Evolutionary conservation across 2,113 vertebrate genomes (phyloP).

Genomic region (Monopterus albus): DNA sequence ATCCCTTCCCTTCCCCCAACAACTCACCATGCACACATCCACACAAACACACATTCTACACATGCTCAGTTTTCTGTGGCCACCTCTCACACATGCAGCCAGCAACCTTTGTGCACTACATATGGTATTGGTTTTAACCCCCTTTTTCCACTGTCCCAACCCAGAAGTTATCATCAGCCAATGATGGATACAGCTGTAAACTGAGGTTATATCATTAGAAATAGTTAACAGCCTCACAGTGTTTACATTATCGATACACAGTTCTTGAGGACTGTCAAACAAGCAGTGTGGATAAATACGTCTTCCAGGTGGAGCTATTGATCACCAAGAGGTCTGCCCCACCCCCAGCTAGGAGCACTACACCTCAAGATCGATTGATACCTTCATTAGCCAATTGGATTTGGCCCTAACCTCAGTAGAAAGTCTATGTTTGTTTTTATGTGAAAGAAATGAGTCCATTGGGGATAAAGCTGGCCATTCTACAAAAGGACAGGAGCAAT

Average conservation of each 20-base stretch:
- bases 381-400: constrained; percentile 69
- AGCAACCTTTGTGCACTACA: constrained; percentile 41
- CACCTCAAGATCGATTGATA: constrained; percentile 75
- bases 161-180: constrained; percentile 69
- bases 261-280: constrained; percentile 76
- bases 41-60: constrained; percentile 29
- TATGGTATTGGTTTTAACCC: constrained; percentile 66
- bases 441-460: constrained; percentile 72
- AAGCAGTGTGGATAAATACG: constrained; percentile 70
- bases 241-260: constrained; percentile 74
- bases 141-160: constrained; percentile 59
- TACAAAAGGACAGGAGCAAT: constrained; percentile 55
- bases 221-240: constrained; percentile 68
- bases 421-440: constrained; percentile 79
- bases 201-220: constrained; percentile 74
- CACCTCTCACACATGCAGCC: constrained; percentile 24
- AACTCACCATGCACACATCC: constrained; percentile 6
- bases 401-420: constrained; percentile 60
- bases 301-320: constrained; percentile 74
- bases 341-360: constrained; percentile 25
- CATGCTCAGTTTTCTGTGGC: constrained; percentile 16
- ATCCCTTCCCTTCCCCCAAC: neutral
- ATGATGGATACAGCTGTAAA: constrained; percentile 74
- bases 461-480: constrained; percentile 59
- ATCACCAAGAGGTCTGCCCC: constrained; percentile 62